These are phyloP conservation scores for Pollenia labialis DNA, from an alignment of 2,888 invertebrate genomes.

Conservation along the genomic window DNA sequence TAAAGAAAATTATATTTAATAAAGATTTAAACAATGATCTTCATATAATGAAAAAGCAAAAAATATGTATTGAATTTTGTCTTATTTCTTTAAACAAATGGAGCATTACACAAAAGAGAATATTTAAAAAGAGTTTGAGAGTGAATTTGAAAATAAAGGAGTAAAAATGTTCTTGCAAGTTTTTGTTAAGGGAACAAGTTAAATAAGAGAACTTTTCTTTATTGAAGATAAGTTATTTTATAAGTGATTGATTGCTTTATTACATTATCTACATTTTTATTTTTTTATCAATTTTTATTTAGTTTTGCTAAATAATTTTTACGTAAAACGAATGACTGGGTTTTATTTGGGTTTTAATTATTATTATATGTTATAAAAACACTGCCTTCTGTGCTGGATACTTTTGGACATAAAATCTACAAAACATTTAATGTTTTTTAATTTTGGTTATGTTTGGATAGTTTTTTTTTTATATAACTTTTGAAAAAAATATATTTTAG, in stretches of 20 bases:
- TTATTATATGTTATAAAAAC: too few species aligned
- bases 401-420: too few species aligned
- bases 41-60: conserved; percentile 69
- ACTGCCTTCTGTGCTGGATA: too few species aligned
- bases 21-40: conserved; percentile 66
- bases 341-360: too few species aligned
- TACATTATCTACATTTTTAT: not conserved
- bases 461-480: too few species aligned
- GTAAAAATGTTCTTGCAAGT: conserved; percentile 57
- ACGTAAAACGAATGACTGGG: not conserved
- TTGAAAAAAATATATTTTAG: too few species aligned
- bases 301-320: not conserved
- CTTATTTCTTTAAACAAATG: conserved; percentile 52
- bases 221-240: conserved; percentile 7
- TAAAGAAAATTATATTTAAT: conserved; percentile 63
- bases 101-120: conserved; percentile 59
- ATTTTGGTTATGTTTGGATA: too few species aligned
- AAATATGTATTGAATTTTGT: conserved; percentile 47
- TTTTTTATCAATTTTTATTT: not conserved
- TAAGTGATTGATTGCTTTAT: not conserved
- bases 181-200: not conserved
- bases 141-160: conserved; percentile 2
- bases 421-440: too few species aligned
- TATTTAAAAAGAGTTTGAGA: conserved; percentile 34
- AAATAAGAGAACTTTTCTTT: not conserved